Evolutionary conservation across 2,888 invertebrate species (phyloP), one percentile per base, ranked within the genome.

Genomic region (Caenorhabditis sinica): DNA sequence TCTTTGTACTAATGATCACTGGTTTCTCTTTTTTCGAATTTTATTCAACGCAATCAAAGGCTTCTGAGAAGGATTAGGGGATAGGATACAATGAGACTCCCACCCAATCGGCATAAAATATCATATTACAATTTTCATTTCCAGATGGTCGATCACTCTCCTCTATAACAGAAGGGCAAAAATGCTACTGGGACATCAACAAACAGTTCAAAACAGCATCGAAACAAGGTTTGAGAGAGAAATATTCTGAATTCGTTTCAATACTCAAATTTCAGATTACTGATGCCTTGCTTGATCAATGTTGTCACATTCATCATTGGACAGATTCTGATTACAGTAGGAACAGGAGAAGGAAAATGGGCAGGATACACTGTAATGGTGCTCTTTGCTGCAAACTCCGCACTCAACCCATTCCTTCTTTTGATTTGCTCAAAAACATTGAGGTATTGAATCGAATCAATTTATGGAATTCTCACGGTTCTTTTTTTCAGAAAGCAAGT

Each of bases 311-410:
- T 91, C 82, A 89, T 91, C 25, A 84, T 91, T 30, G 91, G 91
- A 11, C 91, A 91, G 72, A 80, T 91, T 43, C 85, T 92, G 23
- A 91, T 91, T 33, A 91, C 91, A 20, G 88, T 90, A n/a, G 91
- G 91, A 28, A 91, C 91, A 0, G 91, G 91, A 20, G 91, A 91
- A 72, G 91, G 91, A 43, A 90, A 90, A 82, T 91, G 91, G 91
- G 91, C 91, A n/a, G 90, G 90, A 13, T 91, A 90, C 83, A 89
- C 87, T 11, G 88, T 89, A 8, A 87, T 91, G 87, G 73, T 91
- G 5, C 83, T 91, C 1, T 91, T 91, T 72, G 87, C 88, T 20
- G 86, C 88, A 51, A 91, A 91, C 69, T 90, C 91, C 2, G 91
- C 91, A 30, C 87, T 92, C 30, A 91, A 91, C 60, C 90, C 91